phyloP scores from a whole-genome alignment of 2,888 invertebrate species.

The Boloria euphrosyne region DNA sequence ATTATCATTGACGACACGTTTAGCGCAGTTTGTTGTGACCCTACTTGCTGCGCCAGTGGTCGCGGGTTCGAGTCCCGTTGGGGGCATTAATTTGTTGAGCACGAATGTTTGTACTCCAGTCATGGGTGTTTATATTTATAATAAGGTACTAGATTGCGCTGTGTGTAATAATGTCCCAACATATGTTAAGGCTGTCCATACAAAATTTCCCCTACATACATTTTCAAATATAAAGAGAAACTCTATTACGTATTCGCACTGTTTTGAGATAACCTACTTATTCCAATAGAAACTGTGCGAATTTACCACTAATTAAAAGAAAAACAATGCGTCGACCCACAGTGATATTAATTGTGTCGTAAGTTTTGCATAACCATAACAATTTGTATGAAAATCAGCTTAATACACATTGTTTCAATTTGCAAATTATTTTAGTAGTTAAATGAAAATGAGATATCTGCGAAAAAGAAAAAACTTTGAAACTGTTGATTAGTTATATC shows the following conservation, averaged over 20 bases:
- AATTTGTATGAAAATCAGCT: not conserved
- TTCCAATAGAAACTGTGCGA: constrained; percentile 37
- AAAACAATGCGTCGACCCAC: constrained; percentile 49
- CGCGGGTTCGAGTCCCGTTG: too few species aligned
- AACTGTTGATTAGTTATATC: too few species aligned
- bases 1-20: too few species aligned
- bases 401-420: not conserved
- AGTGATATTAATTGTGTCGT: constrained; percentile 52
- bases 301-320: constrained; percentile 41
- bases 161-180: too few species aligned
- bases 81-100: too few species aligned
- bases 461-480: too few species aligned
- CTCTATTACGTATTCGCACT: constrained; percentile 21
- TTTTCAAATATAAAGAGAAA: constrained; percentile 2
- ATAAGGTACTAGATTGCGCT: too few species aligned
- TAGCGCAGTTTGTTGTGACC: too few species aligned
- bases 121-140: too few species aligned
- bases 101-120: too few species aligned
- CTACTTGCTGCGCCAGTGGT: too few species aligned
- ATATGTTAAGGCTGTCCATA: not conserved
- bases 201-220: not conserved
- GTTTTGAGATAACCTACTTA: constrained; percentile 24
- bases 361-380: constrained; percentile 66
- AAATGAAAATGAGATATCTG: not conserved
- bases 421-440: not conserved